phyloP scores from a whole-genome alignment of 1,140 invertebrate genomes.

The Phortica variegata region DNA sequence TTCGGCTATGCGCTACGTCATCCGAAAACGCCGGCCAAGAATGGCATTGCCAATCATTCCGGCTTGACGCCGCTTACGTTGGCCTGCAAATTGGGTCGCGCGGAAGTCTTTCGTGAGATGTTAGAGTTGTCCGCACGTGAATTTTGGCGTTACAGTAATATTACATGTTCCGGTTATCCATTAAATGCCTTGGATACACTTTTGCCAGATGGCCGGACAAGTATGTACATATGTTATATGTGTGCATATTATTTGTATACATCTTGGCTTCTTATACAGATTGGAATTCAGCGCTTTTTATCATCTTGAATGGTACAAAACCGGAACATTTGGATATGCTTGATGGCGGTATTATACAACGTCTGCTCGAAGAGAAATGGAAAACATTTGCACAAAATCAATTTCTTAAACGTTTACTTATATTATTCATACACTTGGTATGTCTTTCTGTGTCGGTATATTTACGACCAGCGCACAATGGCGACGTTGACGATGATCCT shows the following conservation, averaged over 20 bases:
- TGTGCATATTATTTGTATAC: neutral
- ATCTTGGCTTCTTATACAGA: conserved; percentile 64
- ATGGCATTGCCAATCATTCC: conserved; percentile 83
- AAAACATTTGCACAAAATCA: conserved; percentile 95
- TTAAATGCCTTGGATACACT: conserved; percentile 95
- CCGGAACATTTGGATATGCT: conserved; percentile 98
- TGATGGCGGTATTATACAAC: conserved; percentile 95
- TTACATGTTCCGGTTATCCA: conserved; percentile 98
- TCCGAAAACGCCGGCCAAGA: conserved; percentile 87
- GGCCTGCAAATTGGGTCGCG: conserved; percentile 92
- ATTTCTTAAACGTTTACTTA: conserved; percentile 86
- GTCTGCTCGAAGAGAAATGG: conserved; percentile 98
- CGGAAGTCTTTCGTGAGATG: conserved; percentile 97
- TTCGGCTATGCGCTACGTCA: conserved; percentile 96
- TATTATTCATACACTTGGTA: conserved; percentile 83
- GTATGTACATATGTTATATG: conserved; percentile 63
- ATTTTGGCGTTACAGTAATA: conserved; percentile 98
- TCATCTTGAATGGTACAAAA: conserved; percentile 95
- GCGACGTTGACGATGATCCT: conserved; percentile 51
- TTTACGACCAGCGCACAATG: conserved; percentile 70
- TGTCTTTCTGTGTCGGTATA: conserved; percentile 89
- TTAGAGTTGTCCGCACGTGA: conserved; percentile 92
- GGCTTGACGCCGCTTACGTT: conserved; percentile 93
- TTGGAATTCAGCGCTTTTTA: conserved; percentile 97
- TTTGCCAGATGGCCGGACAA: conserved; percentile 88